These are phyloP conservation scores for Sarcophaga rosellei DNA, from an alignment of 2,888 invertebrate genomes.

Conservation along the genomic window DNA sequence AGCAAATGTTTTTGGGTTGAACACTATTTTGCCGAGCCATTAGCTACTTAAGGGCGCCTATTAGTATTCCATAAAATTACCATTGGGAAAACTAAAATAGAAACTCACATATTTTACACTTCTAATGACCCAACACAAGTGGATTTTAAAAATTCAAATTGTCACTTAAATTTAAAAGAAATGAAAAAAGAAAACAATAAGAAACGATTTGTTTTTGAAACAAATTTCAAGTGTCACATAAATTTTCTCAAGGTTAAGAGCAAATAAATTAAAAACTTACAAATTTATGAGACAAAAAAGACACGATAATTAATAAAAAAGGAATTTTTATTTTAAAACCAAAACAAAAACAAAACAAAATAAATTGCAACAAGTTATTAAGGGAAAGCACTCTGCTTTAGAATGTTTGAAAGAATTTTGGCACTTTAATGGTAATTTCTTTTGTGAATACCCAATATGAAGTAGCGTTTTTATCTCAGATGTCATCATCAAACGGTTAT, in stretches of 20 bases:
- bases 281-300: slow-evolving; percentile 1
- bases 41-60: slow-evolving; percentile 49
- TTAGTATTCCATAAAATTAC: slow-evolving; percentile 26
- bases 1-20: slow-evolving; percentile 43
- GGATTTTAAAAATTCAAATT: slow-evolving; percentile 16
- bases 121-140: slow-evolving; percentile 41
- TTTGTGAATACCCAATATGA: slow-evolving; percentile 26
- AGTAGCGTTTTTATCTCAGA: not conserved
- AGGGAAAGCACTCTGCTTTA: not conserved
- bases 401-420: slow-evolving; percentile 22
- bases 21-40: slow-evolving; percentile 1
- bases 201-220: slow-evolving; percentile 49
- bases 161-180: not conserved
- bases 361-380: not conserved
- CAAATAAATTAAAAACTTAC: not conserved
- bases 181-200: not conserved
- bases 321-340: not conserved
- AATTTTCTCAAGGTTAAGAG: slow-evolving; percentile 57
- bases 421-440: slow-evolving; percentile 56
- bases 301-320: not conserved
- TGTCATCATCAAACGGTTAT: slow-evolving; percentile 4
- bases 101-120: slow-evolving; percentile 23
- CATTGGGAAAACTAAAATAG: not conserved
- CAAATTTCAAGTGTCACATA: slow-evolving; percentile 53
- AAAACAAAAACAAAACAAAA: slow-evolving; percentile 29